Percentiles rank a stretch among this genome's conserved stretches.
Evolutionary conservation across 1,140 invertebrate species (phyloP).

Genomic region (Drosophila persimilis): DNA sequence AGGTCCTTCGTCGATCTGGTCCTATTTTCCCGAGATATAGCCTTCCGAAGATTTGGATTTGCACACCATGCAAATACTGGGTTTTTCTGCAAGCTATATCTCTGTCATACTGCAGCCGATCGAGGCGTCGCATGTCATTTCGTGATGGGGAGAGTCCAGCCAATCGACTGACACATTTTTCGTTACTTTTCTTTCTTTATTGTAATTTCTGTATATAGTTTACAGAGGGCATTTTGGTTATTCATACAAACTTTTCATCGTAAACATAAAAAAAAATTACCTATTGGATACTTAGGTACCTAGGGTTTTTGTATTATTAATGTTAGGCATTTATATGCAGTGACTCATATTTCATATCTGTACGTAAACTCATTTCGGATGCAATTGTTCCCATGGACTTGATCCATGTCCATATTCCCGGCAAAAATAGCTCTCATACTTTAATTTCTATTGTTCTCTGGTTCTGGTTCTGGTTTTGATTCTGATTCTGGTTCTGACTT

Average conservation of each 20-base stretch:
- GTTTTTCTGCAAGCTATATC: too few species aligned
- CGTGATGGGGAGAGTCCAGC: too few species aligned
- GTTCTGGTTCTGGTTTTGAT: constrained; percentile 14
- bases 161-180: too few species aligned
- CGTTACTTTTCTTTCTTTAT: too few species aligned
- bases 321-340: constrained; percentile 34
- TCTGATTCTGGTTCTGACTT: constrained; percentile 13
- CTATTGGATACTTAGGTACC: constrained; percentile 35
- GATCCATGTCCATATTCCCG: constrained; percentile 24
- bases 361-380: constrained; percentile 60
- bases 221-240: constrained; percentile 41
- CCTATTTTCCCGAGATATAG: too few species aligned
- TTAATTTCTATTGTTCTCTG: constrained; percentile 50
- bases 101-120: too few species aligned
- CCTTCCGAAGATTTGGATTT: too few species aligned
- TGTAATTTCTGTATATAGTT: constrained; percentile 38
- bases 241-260: constrained; percentile 57
- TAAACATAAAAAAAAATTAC: constrained; percentile 65
- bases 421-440: constrained; percentile 23
- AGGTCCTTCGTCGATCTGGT: too few species aligned
- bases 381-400: constrained; percentile 42
- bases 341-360: constrained; percentile 66
- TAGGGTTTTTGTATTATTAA: constrained; percentile 11
- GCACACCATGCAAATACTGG: too few species aligned
- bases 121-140: too few species aligned